Base-by-base conservation (phyloP, 2,797 vertebrate species). In the Alosa sapidissima region DNA sequence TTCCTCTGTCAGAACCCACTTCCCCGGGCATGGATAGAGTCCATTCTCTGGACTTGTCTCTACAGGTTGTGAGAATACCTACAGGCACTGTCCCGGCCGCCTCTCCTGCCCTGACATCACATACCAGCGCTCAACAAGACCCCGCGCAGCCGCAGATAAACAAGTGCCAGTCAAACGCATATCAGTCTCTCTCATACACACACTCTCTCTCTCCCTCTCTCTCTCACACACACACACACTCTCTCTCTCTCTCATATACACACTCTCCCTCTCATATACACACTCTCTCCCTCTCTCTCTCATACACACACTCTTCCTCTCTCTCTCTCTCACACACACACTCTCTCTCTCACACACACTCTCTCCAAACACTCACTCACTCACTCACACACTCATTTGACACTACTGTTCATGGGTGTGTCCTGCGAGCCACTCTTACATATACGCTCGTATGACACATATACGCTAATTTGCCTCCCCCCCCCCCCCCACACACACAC, bases 31-130 rank as follows among this genome's bases (percentile, higher is more conserved):
- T 28, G 10, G 60, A 8, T 10, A 24, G 45, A 41, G 9, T 90
- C 82, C 82, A 82, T 28, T 28, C 83, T 93, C 91, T 86, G 86
- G 89, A 91, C 94, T 90, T 93, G 93, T 93, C 92, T 93, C 91
- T 89, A 94, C 94, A 95, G 93, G 95, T 94, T 91, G 89, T 88
- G 90, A 48, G 48, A 91, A 90, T 84, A 89, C 60, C 68, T 87
- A 83, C 84, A 47, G 84, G 88, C 86, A 87, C 90, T 86, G 65
- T 91, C 92, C 88, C 90, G 85, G 90, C 90, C 92, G 84, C 91
- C 92, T 89, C 88, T 84, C 82, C 87, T 5, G 3, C 89, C 54
- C 81, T 91, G 87, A 94, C 94, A 92, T 94, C 93, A 92, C 28
- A 82, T 85, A 87, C 68, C 65, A 36, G 33, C 5, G 68, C 86